Base-by-base conservation (phyloP, 2,797 vertebrate species). In the Scolopax bukidnonensis region DNA sequence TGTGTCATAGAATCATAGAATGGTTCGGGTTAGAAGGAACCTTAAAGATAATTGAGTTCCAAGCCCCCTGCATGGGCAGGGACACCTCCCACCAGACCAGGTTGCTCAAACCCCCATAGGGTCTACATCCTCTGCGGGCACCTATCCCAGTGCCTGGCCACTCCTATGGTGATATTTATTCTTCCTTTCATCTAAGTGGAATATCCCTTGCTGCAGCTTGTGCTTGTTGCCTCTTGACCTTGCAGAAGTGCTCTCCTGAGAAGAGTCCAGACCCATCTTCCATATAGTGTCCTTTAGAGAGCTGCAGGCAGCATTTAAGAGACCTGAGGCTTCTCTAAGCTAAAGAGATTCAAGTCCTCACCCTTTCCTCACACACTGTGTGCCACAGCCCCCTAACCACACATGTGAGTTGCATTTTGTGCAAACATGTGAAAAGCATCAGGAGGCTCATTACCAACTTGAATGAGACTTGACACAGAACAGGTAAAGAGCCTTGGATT, bases 161-260 rank as follows among this genome's bases (percentile, higher is more conserved):
- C 51, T 56, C 59, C 84, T 45, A 48, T 12, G 64, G n/a, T 89
- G 54, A 64, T 78, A 86, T 88, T 94, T 93, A 95, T 36, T 82
- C 57, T 92, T 90, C 47, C 61, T 69, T 90, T 63, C 60, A 59
- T 89, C 40, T 74, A 70, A 54, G 59, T 47, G 27, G 50, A 92
- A 79, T 82, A 84, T 53, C 11, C n/a, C 56, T 64, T 73, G 30
- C 60, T 94, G 70, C 50, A 82, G 6, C 30, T 87, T 90, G n/a
- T 74, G n/a, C n/a, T 45, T 1, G 1, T 69, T 90, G n/a, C 40
- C 59, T 93, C 47, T 61, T 89, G 63, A 83, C 32, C 40, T 90
- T 57, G 76, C 25, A 80, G 61, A 87, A 25, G 28, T 51, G 21
- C 11, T 87, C 40, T 76, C 82, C 84, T 60, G n/a, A 77, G 64